Evolutionary conservation across 2,888 invertebrate species (phyloP).

Genomic region (Caenorhabditis afra): DNA sequence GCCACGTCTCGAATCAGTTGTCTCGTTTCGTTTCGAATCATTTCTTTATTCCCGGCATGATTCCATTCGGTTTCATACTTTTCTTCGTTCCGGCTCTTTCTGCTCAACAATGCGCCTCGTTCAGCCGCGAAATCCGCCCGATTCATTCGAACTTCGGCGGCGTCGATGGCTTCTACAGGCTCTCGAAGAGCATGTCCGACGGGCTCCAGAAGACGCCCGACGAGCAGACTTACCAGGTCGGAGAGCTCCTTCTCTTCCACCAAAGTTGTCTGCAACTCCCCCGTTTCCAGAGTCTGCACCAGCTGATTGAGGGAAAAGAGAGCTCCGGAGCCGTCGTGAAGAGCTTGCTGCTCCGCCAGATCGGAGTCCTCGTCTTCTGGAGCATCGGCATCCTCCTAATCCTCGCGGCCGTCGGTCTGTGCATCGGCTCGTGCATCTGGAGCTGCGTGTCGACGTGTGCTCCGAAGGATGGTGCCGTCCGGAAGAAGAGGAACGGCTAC

Average conservation of each 20-base stretch:
- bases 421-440: constrained; percentile 30
- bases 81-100: background rate
- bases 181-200: constrained; percentile 55
- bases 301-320: constrained; percentile 2
- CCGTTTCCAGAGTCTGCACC: constrained; percentile 33
- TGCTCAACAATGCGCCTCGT: background rate
- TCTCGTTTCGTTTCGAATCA: too few species aligned
- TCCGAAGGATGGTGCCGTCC: constrained; percentile 14
- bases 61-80: background rate
- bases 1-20: too few species aligned
- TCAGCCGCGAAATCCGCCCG: background rate
- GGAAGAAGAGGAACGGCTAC: background rate
- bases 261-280: too few species aligned
- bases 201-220: constrained; percentile 48
- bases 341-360: constrained; percentile 34
- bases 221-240: constrained; percentile 26
- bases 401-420: constrained; percentile 27
- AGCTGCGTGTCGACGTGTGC: constrained; percentile 50
- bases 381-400: constrained; percentile 47
- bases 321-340: constrained; percentile 8
- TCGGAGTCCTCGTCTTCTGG: constrained; percentile 55
- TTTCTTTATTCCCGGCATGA: background rate
- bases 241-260: background rate
- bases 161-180: constrained; percentile 40
- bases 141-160: constrained; percentile 14